Base-by-base conservation (phyloP, 64 coral and sea anemone genomes). In the Pachyseris speciosa region DNA sequence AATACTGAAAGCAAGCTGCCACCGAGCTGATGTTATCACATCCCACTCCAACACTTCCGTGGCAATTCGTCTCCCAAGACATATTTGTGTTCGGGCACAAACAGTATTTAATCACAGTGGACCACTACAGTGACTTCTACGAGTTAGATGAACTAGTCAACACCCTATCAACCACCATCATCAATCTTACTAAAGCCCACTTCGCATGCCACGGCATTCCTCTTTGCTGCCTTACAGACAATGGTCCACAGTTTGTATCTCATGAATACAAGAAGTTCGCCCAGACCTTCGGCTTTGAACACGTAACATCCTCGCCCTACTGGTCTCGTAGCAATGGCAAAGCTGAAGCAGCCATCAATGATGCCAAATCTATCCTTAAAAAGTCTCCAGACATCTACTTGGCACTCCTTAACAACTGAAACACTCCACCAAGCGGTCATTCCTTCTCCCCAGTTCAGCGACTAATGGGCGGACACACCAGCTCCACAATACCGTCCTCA, bases 331-430 rank as follows among this genome's bases (percentile, higher is more conserved):
- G 67, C 48, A 88, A 88, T 40, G 49, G 86, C 30, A 72, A 60
- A 42, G 53, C 28, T 22, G 75, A 90, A 80, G 88, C 75, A 78
- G 88, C 88, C 64, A 60, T 90, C 36, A 90, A 31, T 68, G 57
- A 67, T 27, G 87, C 87, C 36, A 90, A 90, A 39, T 64, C 72
- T 29, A 33, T 77, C 57, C 37, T 78, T 19, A 69, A 90, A 42
- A 90, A 67, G 60, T 77, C 73, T 59, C 45, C 59, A 74, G 55
- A 76, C 52, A 41, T 89, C 30, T 63, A 77, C 26, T 41, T 89
- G 86, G 58, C 28, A 39, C 48, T 88, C 36, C 86, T 88, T 52
- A 75, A 88, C 86, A 76, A 67, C 40, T 24, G 87, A 42, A 90
- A 90, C 63, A 90, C 59, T 12, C 87, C 55, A 31, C 72, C 87